Conservation (phyloP, 2,113 vertebrate species). For the Urocolius indicus region DNA sequence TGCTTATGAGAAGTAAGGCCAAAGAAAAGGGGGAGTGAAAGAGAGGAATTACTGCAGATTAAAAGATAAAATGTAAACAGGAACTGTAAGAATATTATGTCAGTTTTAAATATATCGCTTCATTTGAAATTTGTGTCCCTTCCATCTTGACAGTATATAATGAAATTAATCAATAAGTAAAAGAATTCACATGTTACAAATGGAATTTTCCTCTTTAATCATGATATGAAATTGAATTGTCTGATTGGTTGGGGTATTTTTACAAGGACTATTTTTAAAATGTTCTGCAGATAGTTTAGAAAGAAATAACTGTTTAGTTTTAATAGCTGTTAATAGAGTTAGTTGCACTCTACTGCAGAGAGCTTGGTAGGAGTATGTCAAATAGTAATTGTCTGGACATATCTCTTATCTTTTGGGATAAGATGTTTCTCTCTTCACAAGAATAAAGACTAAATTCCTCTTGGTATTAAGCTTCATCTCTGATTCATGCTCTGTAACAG, state of each 20-base stretch:
- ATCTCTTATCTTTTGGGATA: not conserved
- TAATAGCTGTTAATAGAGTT: not conserved
- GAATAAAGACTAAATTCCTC: not conserved
- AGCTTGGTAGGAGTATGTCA: not conserved
- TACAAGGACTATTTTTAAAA: not conserved
- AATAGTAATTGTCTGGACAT: not conserved
- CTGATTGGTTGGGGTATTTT: rapidly evolving
- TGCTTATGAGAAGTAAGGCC: not conserved
- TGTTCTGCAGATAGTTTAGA: not conserved
- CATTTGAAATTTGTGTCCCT: not conserved
- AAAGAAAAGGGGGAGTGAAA: not conserved
- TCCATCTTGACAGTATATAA: not conserved
- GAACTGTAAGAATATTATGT: not conserved
- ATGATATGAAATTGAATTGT: rapidly evolving
- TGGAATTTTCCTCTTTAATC: not conserved
- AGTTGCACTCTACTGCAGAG: not conserved
- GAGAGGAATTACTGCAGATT: not conserved
- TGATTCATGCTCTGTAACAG: not conserved
- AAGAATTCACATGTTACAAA: not conserved
- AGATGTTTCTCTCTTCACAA: not conserved
- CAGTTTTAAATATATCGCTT: not conserved
- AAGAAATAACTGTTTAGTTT: not conserved
- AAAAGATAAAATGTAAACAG: not conserved
- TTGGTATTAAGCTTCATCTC: not conserved
- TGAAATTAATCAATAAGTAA: not conserved